phyloP scores from a whole-genome alignment of 2,888 invertebrate species.

The Torymus tubicola region DNA sequence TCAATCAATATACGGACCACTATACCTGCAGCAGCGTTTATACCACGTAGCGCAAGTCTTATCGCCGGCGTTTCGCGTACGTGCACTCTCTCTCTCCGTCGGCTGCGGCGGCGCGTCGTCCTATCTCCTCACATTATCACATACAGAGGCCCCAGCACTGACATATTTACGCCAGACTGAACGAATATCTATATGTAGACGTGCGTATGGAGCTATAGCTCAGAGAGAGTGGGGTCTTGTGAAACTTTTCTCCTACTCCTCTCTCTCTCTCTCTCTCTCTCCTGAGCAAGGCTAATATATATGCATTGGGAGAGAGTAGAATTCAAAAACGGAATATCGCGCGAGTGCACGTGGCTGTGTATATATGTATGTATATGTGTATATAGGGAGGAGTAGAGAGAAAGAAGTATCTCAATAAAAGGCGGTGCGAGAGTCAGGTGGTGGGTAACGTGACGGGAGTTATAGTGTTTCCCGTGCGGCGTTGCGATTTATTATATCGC shows the following conservation, averaged over 20 bases:
- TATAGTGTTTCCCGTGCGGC: slow-evolving; percentile 42
- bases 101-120: neutral
- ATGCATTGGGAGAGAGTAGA: slow-evolving; percentile 46
- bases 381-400: neutral
- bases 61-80: slow-evolving; percentile 44
- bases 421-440: slow-evolving; percentile 11
- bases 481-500: slow-evolving; percentile 48
- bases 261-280: too few relatives aligned
- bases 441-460: slow-evolving; percentile 51
- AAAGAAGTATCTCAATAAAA: slow-evolving; percentile 31
- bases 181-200: slow-evolving; percentile 42
- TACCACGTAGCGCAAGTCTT: slow-evolving; percentile 29
- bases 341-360: slow-evolving; percentile 3
- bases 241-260: neutral
- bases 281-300: slow-evolving; percentile 36
- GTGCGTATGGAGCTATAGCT: too few relatives aligned
- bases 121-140: slow-evolving; percentile 51
- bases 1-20: slow-evolving; percentile 49
- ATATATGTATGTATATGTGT: neutral
- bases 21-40: neutral
- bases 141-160: slow-evolving; percentile 29
- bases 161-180: slow-evolving; percentile 59
- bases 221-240: too few relatives aligned
- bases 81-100: slow-evolving; percentile 29
- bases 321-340: slow-evolving; percentile 52